These are phyloP conservation scores for Hemibates koningsi DNA, from an alignment of 2,113 vertebrate species.

Conservation along the genomic window DNA sequence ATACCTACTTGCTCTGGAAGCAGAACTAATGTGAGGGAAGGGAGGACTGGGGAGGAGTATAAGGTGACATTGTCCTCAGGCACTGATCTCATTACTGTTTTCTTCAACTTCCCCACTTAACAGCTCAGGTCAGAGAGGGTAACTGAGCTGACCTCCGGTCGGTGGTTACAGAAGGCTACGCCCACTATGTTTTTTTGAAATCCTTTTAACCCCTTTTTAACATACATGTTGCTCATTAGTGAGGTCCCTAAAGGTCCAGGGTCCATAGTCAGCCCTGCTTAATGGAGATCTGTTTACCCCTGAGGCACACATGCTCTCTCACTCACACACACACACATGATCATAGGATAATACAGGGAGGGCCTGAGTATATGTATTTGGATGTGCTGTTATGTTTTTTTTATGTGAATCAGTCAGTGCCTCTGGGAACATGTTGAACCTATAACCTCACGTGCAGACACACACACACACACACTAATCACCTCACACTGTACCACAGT, in stretches of 20 bases:
- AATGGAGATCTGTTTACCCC: not conserved
- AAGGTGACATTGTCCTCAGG: not conserved
- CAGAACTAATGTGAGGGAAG: not conserved
- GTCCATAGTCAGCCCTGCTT: not conserved
- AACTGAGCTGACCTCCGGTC: not conserved
- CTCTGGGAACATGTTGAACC: not conserved
- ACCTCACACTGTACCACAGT: not conserved
- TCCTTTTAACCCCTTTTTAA: not conserved
- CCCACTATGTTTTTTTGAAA: not conserved
- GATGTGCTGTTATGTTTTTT: not conserved
- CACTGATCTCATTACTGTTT: not conserved
- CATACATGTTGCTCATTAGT: not conserved
- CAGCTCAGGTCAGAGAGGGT: not conserved
- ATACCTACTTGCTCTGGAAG: not conserved
- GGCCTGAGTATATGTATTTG: not conserved
- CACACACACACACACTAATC: not conserved
- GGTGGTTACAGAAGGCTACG: not conserved
- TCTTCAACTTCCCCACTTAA: not conserved
- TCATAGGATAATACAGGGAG: not conserved
- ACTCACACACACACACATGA: not conserved
- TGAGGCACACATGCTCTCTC: not conserved
- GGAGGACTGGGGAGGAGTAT: not conserved
- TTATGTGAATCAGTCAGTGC: not conserved
- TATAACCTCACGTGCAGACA: not conserved
- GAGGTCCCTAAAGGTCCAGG: not conserved